phyloP scores from a whole-genome alignment of 2,113 vertebrate genomes.

The Apteryx mantelli region DNA sequence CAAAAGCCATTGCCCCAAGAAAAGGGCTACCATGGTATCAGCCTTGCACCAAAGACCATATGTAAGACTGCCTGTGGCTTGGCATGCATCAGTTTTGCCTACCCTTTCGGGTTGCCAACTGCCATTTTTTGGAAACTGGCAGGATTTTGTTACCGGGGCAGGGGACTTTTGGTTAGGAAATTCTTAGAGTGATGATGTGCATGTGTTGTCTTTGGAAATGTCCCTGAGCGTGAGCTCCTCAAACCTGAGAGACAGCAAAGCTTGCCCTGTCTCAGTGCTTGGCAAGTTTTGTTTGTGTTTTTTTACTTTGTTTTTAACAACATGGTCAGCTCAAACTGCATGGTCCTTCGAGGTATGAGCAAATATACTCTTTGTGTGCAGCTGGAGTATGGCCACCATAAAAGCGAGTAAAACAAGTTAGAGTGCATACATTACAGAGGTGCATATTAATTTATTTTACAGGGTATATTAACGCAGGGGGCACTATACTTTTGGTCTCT shows the following conservation, averaged over 20 bases:
- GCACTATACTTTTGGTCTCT: not conserved
- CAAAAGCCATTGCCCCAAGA: not conserved
- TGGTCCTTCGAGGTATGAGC: not conserved
- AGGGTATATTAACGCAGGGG: not conserved
- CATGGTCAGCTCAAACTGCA: rapidly evolving
- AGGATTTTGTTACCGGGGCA: not conserved
- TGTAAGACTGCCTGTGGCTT: not conserved
- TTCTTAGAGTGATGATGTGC: not conserved
- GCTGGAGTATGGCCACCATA: not conserved
- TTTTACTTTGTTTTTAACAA: constrained; percentile 5
- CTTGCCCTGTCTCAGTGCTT: not conserved
- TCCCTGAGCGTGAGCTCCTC: not conserved
- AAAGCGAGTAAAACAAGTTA: constrained; percentile 23
- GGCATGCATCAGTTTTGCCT: not conserved
- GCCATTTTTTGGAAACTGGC: not conserved
- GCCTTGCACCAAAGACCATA: not conserved
- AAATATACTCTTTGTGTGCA: not conserved
- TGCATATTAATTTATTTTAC: not conserved
- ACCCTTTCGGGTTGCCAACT: not conserved
- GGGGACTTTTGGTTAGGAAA: constrained; percentile 16
- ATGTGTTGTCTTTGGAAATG: not conserved
- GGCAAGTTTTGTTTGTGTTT: not conserved
- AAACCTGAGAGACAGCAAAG: not conserved
- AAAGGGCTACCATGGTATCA: not conserved
- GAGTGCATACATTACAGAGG: not conserved